Conservation (phyloP, 2,113 vertebrate genomes). For the Vicugna pacos region DNA sequence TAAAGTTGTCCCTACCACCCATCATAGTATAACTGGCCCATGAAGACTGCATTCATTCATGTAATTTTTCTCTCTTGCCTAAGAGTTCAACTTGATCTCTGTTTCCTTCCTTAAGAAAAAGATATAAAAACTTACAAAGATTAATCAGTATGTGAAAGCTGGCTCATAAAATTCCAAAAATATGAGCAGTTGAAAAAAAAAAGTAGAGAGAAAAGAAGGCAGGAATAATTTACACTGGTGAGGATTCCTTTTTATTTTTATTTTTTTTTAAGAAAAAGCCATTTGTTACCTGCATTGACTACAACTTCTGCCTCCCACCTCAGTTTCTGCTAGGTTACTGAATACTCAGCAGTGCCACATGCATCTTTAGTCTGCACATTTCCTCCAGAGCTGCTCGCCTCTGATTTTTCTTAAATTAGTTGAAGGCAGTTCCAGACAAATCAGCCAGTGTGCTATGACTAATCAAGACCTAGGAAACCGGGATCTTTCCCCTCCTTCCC, state of each 20-base stretch:
- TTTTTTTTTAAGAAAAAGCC: neutral
- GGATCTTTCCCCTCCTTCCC: neutral
- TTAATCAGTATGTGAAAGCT: conserved; percentile 7
- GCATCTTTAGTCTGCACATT: conserved; percentile 54
- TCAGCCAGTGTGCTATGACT: neutral
- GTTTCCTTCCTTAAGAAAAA: conserved; percentile 41
- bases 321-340: neutral
- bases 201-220: neutral
- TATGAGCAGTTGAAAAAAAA: neutral
- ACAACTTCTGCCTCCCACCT: conserved; percentile 5
- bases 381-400: conserved; percentile 52
- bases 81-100: neutral
- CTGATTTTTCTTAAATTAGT: conserved; percentile 58
- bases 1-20: neutral
- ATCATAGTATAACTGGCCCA: no score
- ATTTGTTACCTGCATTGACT: neutral
- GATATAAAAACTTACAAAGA: neutral
- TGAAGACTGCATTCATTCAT: neutral
- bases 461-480: neutral
- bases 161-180: conserved; percentile 17
- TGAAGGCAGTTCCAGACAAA: conserved; percentile 25
- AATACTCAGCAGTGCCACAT: neutral
- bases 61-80: conserved; percentile 19
- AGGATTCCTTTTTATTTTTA: conserved; percentile 48
- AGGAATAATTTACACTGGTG: neutral